A percentile compares a stretch with the other conserved stretches of the same genome.
These are phyloP conservation scores for Crax fasciolata DNA, from an alignment of 2,797 vertebrate species.

Conservation along the genomic window DNA sequence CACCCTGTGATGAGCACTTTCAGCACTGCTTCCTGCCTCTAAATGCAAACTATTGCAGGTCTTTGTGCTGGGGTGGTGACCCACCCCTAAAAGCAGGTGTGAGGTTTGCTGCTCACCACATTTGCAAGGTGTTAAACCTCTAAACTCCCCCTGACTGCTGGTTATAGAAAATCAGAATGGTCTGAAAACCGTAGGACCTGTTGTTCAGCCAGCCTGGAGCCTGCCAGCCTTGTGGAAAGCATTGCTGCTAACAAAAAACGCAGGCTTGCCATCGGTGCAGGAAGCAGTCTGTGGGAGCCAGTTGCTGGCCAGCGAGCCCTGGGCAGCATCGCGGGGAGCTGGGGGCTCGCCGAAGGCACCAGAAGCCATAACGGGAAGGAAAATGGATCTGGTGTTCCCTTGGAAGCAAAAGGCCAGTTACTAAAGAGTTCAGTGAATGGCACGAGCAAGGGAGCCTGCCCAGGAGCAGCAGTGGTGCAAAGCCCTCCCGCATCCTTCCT, in stretches of 20 bases:
- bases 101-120: fast-evolving
- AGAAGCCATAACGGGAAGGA: not conserved
- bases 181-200: not conserved
- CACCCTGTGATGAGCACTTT: not conserved
- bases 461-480: not conserved
- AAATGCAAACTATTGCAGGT: not conserved
- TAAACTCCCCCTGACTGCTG: not conserved
- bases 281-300: fast-evolving
- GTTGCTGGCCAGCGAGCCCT: fast-evolving
- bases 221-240: not conserved
- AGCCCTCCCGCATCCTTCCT: slow-evolving; percentile 41
- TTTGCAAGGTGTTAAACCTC: not conserved
- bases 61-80: fast-evolving
- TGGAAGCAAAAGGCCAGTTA: not conserved
- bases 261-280: not conserved
- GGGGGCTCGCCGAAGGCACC: not conserved
- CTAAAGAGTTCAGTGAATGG: not conserved
- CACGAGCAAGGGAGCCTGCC: not conserved
- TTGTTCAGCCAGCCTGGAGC: not conserved
- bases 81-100: not conserved
- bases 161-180: not conserved
- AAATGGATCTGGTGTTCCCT: fast-evolving
- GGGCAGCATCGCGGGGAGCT: not conserved
- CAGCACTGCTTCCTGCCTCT: not conserved
- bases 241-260: not conserved